Evolutionary conservation across 2,888 invertebrate species (phyloP), one percentile per base, ranked within the genome.

Genomic region (Amphipoea lucens): DNA sequence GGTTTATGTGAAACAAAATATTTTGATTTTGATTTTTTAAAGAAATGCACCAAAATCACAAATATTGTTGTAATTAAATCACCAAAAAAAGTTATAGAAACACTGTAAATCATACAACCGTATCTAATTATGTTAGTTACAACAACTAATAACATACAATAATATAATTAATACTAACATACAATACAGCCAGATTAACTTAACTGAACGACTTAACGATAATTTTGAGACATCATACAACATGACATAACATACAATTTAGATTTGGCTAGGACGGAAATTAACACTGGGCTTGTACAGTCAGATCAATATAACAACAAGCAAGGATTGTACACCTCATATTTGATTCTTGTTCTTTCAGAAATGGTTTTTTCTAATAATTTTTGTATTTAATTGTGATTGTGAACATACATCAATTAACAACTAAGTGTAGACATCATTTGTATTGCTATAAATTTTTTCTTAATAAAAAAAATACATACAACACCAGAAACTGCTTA

Each of bases 41-140:
- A 92, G 82, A 92, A 92, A 92, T 91, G 70, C 85, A 88, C 87
- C 85, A 88, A 87, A 12, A 91, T 92, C 90, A 90, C 90, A 92
- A 92, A 92, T 94, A 68, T 68, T 68, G 92, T 92, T 95, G 93
- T 95, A 95, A 94, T 94, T 92, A 92, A 93, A 94, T 90, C 91
- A 93, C 91, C 92, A 95, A 94, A 95, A 92, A 85, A 90, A 78
- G 92, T 92, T 93, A 95, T 94, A 94, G 93, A 95, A 95, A 94
- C 96, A 96, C 96, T 96, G 96, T 96, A 96, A 93, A 95, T 89
- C 94, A 94, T 96, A 96, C 93, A 96, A 96, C 95, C 92, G 94
- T 89, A 92, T 91, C 89, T 92, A 92, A 92, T 93, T 95, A 95
- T 95, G 95, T 94, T 95, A 94, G 91, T 93, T 95, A 95, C 92